These are phyloP conservation scores for Aspidoscelis tigris DNA, from an alignment of 2,113 vertebrate species.

Conservation along the genomic window DNA sequence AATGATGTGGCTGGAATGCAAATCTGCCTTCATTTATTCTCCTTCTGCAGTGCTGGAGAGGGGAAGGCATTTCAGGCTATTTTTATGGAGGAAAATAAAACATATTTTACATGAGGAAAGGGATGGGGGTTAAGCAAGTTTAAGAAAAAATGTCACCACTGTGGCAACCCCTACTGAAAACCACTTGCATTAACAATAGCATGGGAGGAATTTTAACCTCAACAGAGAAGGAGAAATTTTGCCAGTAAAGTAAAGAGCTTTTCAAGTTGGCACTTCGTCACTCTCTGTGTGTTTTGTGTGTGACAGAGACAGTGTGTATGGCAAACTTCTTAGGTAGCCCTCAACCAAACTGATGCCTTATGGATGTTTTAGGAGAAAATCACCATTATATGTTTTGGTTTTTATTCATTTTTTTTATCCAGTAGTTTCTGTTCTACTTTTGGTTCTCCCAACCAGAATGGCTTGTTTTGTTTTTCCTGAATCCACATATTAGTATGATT, in stretches of 20 bases:
- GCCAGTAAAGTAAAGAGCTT: background rate
- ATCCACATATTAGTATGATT: too few relatives aligned
- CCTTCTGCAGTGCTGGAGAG: background rate
- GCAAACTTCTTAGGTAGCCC: too few relatives aligned
- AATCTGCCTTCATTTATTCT: conserved; percentile 27
- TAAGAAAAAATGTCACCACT: conserved; percentile 32
- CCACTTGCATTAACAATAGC: background rate
- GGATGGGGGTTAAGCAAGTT: background rate
- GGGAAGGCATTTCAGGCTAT: background rate
- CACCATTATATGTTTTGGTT: too few relatives aligned
- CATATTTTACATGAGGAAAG: conserved; percentile 8
- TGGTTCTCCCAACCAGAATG: too few relatives aligned
- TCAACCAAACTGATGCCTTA: too few relatives aligned
- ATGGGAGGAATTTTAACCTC: conserved; percentile 16
- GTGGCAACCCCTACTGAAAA: conserved; percentile 20
- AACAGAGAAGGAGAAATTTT: conserved; percentile 12
- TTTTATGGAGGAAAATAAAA: conserved; percentile 9
- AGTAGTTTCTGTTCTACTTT: too few relatives aligned
- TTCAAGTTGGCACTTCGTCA: background rate
- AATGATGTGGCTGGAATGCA: background rate
- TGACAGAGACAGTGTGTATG: too few relatives aligned
- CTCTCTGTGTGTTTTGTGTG: background rate
- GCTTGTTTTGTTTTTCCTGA: too few relatives aligned
- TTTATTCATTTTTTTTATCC: too few relatives aligned
- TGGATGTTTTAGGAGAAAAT: too few relatives aligned